Evolutionary conservation across 2,797 vertebrate species (phyloP).

Genomic region (Phataginus tetradactyla): DNA sequence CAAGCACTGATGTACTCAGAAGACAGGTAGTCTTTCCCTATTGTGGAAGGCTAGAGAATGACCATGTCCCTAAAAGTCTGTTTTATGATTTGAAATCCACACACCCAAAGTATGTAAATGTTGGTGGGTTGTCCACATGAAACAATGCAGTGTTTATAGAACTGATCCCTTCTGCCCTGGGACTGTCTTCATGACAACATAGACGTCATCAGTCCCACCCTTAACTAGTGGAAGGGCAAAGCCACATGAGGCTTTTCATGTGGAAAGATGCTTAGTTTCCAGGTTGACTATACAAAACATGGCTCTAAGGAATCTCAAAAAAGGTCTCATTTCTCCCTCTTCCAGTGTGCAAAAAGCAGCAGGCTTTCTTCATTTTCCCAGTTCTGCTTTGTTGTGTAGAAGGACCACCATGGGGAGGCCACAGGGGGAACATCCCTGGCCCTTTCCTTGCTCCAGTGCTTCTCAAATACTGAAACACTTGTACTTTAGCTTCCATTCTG

Average conservation of each 20-base stretch:
- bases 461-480: neutral
- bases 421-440: neutral
- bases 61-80: neutral
- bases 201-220: neutral
- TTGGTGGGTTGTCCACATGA: neutral
- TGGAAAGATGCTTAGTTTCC: neutral
- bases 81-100: conserved; percentile 19
- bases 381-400: neutral
- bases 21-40: neutral
- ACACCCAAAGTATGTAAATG: neutral
- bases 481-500: neutral
- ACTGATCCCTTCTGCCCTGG: neutral
- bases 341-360: neutral
- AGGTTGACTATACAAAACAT: neutral
- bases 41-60: neutral
- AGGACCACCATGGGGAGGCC: neutral
- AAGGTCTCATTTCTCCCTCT: neutral
- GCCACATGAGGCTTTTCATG: neutral
- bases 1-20: neutral
- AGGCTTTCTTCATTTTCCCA: neutral
- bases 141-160: conserved; percentile 6
- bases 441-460: neutral
- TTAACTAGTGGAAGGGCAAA: neutral
- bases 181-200: neutral
- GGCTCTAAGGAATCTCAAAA: neutral